Base-by-base conservation (phyloP, 2,113 vertebrate species). In the Willisornis vidua region DNA sequence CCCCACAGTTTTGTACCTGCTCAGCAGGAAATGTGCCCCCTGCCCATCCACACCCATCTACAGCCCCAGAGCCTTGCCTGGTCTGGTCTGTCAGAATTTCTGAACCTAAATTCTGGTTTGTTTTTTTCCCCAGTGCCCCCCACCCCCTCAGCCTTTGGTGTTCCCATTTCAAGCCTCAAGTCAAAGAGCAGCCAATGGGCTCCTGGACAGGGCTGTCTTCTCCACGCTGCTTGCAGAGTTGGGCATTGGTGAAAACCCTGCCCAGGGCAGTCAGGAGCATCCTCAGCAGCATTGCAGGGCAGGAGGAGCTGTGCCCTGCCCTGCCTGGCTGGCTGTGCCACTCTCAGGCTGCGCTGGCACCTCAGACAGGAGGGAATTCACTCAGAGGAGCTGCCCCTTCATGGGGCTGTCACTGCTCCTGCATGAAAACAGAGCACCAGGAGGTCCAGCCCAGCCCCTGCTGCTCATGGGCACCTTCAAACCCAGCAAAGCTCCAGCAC, bases 331-430 rank as follows among this genome's bases (percentile, higher is more conserved):
- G 48, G 48, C 48, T 12, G 22, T 57, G 94, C 37, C 85, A 97
- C 73, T 75, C 83, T 83, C 65, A 70, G 51, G 76, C 70, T 45
- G 77, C 46, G 77, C 91, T 72, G 3, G 89, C 85, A 20, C 94
- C 96, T 96, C 94, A 90, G 74, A 89, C 12, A 90, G 70, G 91
- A 55, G 75, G 88, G 74, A 61, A 96, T 97, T 96, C 12, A 1
- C 91, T 95, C 71, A 41, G 59, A 96, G 96, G 86, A 11, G 51
- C 92, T 96, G 83, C 15, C 70, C 62, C 85, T 93, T 93, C 15
- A 0, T 75, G 87, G 94, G 73, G 73, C 78, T 54, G 19, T 93
- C 94, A 96, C 93, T 89, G 88, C 81, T 93, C 88, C 67, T 35
- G 33, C 81, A 75, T 96, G 89, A 93, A 93, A 97, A 90, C 48